Evolutionary conservation across 2,797 vertebrate genomes (phyloP).

Genomic region (Gobio occitaniae): DNA sequence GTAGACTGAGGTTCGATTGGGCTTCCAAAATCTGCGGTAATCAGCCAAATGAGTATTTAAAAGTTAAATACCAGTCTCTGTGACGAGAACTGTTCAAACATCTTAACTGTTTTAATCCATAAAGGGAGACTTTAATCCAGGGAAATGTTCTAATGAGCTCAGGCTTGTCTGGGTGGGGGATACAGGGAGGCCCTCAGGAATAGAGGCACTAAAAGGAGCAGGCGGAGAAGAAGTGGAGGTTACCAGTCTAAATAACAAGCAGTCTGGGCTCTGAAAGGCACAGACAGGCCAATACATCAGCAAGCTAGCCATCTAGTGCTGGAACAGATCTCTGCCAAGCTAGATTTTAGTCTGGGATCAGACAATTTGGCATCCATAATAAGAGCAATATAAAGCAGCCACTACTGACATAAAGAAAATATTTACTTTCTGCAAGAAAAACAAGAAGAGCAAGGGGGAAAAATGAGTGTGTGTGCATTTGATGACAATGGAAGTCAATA

Average conservation of each 20-base stretch:
- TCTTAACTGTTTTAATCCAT: conserved; percentile 69
- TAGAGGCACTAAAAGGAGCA: conserved; percentile 57
- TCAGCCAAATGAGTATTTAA: conserved; percentile 59
- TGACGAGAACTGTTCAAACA: conserved; percentile 64
- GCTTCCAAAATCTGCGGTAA: conserved; percentile 58
- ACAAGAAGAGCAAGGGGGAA: conserved; percentile 26
- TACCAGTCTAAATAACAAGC: conserved; percentile 54
- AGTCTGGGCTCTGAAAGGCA: conserved; percentile 51
- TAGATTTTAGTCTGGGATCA: conserved; percentile 53
- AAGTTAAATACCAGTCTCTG: conserved; percentile 62
- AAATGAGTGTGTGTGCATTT: conserved; percentile 13
- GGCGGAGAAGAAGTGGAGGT: conserved; percentile 49
- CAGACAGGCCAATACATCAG: conserved; percentile 55
- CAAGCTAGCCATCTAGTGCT: conserved; percentile 40
- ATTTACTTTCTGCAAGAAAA: conserved; percentile 32
- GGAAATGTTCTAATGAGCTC: conserved; percentile 71
- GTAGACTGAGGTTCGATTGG: conserved; percentile 74
- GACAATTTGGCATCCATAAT: conserved; percentile 46
- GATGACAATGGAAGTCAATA: conserved; percentile 46
- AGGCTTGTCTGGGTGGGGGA: conserved; percentile 69
- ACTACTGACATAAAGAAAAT: conserved; percentile 50
- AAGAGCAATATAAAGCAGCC: conserved; percentile 50
- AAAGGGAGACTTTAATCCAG: conserved; percentile 68
- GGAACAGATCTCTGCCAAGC: conserved; percentile 54
- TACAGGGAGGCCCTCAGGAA: conserved; percentile 59